phyloP scores from a whole-genome alignment of 2,888 invertebrate species.

The Aphodius sticticus region DNA sequence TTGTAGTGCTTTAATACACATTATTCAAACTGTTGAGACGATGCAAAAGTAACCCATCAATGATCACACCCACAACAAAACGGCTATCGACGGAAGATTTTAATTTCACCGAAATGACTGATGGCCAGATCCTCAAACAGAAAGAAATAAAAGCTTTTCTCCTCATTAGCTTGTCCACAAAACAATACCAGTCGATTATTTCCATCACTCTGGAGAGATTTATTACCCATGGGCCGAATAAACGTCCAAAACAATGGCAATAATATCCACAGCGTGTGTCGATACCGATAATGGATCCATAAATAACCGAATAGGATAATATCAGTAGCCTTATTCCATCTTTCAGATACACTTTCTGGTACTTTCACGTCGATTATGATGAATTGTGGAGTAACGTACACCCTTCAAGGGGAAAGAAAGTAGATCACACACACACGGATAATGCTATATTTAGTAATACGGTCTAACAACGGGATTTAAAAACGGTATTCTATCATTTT shows the following conservation, averaged over 20 bases:
- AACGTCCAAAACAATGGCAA: neutral
- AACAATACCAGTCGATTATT: neutral
- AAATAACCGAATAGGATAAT: neutral
- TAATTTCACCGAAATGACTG: neutral
- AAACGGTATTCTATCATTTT: neutral
- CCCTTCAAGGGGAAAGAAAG: neutral
- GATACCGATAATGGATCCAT: neutral
- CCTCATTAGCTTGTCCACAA: neutral
- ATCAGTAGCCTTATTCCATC: slow-evolving; percentile 4
- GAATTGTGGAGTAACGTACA: neutral
- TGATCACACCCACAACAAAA: neutral
- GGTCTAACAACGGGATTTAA: neutral
- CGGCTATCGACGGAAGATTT: neutral
- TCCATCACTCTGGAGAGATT: neutral
- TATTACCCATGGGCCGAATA: neutral
- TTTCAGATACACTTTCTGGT: neutral
- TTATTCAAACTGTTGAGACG: neutral
- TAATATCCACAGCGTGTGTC: slow-evolving; percentile 4
- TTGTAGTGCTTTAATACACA: neutral
- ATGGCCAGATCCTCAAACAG: neutral
- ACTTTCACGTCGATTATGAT: slow-evolving; percentile 4
- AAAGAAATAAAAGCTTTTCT: neutral
- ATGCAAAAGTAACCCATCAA: neutral
- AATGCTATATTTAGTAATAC: neutral
- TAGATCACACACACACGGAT: neutral